Base-by-base conservation (phyloP, 1,140 invertebrate species). In the Pemphigus obesinymphae region DNA sequence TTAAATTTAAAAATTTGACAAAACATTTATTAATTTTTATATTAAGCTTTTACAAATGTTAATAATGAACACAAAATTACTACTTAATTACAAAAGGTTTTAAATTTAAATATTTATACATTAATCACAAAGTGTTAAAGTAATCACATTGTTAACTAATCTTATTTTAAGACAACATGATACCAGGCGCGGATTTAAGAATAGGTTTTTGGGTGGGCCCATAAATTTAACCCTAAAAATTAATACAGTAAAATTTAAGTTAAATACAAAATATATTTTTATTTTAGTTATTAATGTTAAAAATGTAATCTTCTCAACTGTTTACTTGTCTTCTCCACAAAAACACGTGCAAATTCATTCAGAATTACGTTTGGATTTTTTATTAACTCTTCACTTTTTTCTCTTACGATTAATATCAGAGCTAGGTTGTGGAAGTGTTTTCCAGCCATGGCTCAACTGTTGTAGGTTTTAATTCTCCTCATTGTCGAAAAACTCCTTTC, bases 331-430 rank as follows among this genome's bases (percentile, higher is more conserved):
- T n/a, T n/a, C n/a, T n/a, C n/a, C n/a, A n/a, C n/a, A n/a, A n/a
- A n/a, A n/a, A n/a, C n/a, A n/a, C n/a, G n/a, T n/a, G n/a, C n/a
- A 72, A 72, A 50, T 83, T 58, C 31, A 76, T 75, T 78, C 31
- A 43, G 37, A 78, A 37, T 58, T 83, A 80, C 53, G 31, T 43
- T 34, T 70, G 34, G 20, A 83, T 72, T 34, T 72, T 61, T 13
- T 68, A 63, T 55, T 23, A 34, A 43, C 45, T 26, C 50, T 29
- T 34, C 55, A 45, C 10, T 50, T n/a, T 34, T 34, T 63, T 83
- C 29, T n/a, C 34, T 11, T 45, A 53, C 66, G 31, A 83, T 45
- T 6, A 37, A 68, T 66, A 66, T 20, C 15, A 78, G 37, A 66
- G 70, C 17, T 61, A 70, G 40, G 45, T 78, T 58, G 6, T 48